Percentiles rank a stretch among this genome's conserved stretches.
Evolutionary conservation across 1,140 invertebrate genomes (phyloP).

Genomic region (Tyrophagus putrescentiae): DNA sequence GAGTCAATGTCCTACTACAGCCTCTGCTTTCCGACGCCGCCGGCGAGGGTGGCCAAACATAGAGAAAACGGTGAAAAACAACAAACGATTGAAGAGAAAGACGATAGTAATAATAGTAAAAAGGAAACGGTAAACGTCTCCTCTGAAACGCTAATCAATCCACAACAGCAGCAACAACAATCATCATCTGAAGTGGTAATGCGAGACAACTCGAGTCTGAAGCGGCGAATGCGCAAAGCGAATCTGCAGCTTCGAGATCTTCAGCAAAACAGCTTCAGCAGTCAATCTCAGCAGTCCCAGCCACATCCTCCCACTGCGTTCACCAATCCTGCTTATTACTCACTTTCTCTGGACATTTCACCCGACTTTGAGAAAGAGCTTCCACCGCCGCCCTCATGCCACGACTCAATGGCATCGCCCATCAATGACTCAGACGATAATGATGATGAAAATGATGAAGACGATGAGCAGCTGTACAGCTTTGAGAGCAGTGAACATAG

Average conservation of each 20-base stretch:
- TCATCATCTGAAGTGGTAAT: not conserved
- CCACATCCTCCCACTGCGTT: not conserved
- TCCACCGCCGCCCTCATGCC: too few species aligned
- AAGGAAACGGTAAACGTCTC: too few species aligned
- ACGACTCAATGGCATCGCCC: too few species aligned
- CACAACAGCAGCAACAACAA: not conserved
- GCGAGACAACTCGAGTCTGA: not conserved
- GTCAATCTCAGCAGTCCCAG: too few species aligned
- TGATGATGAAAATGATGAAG: too few species aligned
- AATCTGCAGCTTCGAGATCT: not conserved
- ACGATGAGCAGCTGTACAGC: too few species aligned
- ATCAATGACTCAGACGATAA: too few species aligned
- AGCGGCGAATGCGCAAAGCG: not conserved
- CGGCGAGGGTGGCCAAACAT: too few species aligned
- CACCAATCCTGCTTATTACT: not conserved
- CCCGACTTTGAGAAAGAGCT: conserved; percentile 15
- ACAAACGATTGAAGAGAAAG: too few species aligned
- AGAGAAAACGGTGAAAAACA: conserved; percentile 9
- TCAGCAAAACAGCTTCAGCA: not conserved
- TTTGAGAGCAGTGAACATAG: too few species aligned
- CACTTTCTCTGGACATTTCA: not conserved
- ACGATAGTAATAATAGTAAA: too few species aligned
- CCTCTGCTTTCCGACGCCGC: conserved; percentile 22
- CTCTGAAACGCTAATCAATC: conserved; percentile 1
- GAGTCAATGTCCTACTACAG: conserved; percentile 25